Evolutionary conservation across 2,888 invertebrate genomes (phyloP).

Genomic region (Ichneumoninae sp.): DNA sequence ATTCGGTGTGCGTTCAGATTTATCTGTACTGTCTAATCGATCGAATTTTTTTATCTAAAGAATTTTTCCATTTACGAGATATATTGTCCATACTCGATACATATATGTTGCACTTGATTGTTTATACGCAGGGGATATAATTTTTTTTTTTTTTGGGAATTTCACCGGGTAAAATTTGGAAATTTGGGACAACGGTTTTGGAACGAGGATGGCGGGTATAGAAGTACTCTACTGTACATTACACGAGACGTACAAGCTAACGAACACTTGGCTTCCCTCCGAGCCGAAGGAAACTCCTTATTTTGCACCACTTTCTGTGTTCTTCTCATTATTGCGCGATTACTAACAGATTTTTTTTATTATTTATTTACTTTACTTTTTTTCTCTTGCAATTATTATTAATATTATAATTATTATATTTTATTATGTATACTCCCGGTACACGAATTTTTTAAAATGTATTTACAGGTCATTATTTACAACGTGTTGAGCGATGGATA

Average conservation of each 20-base stretch:
- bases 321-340: slow-evolving; percentile 57
- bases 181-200: neutral
- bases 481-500: slow-evolving; percentile 44
- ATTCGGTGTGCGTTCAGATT: slow-evolving; percentile 49
- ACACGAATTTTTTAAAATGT: slow-evolving; percentile 39
- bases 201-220: neutral
- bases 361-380: neutral
- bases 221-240: slow-evolving; percentile 61
- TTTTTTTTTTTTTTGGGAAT: slow-evolving; percentile 7
- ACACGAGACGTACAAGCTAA: slow-evolving; percentile 66
- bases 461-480: slow-evolving; percentile 58
- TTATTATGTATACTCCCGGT: slow-evolving; percentile 36
- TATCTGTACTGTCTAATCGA: slow-evolving; percentile 48
- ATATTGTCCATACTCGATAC: slow-evolving; percentile 60
- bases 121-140: slow-evolving; percentile 69
- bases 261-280: slow-evolving; percentile 61
- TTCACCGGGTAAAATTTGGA: slow-evolving; percentile 7
- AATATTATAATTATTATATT: slow-evolving; percentile 15
- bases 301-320: slow-evolving; percentile 41
- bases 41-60: slow-evolving; percentile 59
- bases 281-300: slow-evolving; percentile 50
- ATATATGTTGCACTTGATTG: slow-evolving; percentile 71
- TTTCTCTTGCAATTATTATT: slow-evolving; percentile 22
- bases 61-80: slow-evolving; percentile 49
- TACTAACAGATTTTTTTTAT: slow-evolving; percentile 39